Base-by-base conservation (phyloP, 1,140 invertebrate genomes). In the Ganaspis sp. region DNA sequence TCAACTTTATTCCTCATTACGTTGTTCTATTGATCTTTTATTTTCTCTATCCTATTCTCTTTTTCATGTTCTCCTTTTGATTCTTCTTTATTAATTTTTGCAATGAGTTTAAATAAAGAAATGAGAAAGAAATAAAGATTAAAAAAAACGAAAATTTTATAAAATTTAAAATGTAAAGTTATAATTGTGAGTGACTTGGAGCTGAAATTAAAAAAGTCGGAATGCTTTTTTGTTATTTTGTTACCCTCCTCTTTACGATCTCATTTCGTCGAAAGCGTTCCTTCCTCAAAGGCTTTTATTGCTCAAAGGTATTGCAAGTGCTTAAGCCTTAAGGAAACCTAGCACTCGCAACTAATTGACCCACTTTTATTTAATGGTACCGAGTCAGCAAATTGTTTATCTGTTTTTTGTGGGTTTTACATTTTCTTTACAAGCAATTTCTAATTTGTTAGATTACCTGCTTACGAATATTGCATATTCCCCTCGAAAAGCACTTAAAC, bases 331-430 rank as follows among this genome's bases (percentile, higher is more conserved):
- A 58, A 58, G 53, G 53, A 58, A 58, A 58, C 9, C 19, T 11
- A 58, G 53, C 53, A 29, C 26, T 64, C 26, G 15, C 23, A 29
- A 26, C 58, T 64, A 64, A 64, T 64, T 64, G 58, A 64, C 26
- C 58, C 58, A 64, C 26, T 64, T 64, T 64, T 64, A 15, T 64
- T 29, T 64, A 64, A 64, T 64, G 58, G 26, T 26, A 64, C 26
- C 23, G 58, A 64, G 26, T 64, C 58, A 34, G 58, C 58, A 64
- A 64, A 64, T 64, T 64, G 58, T 34, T 64, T 64, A 64, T 49
- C 17, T 45, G n/a, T 49, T 49, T 17, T 15, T 5, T 49, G 45
- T 49, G 45, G 45, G 45, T 49, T 49, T 49, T 49, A 49, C 45
- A 49, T 49, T 49, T 49, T 49, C 45, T 49, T 49, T 49, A 49